Evolutionary conservation across 1,140 invertebrate genomes (phyloP).

Genomic region (Gonatopus flavifemur): DNA sequence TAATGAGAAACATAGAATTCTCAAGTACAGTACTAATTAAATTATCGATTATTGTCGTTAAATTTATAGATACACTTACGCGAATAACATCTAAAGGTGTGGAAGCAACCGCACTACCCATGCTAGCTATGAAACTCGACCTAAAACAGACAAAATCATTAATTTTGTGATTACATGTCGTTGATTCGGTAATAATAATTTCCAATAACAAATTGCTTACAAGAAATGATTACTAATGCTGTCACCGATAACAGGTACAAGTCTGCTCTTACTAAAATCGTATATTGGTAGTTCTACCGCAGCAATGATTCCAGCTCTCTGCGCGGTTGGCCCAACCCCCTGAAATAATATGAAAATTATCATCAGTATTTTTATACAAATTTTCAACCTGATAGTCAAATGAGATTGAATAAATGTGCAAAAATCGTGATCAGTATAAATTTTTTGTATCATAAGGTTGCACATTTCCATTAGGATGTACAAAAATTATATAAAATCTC

Average conservation of each 20-base stretch:
- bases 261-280: constrained; percentile 83
- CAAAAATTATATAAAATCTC: too few species aligned
- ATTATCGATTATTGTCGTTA: not conserved
- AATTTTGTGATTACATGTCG: constrained; percentile 14
- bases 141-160: constrained; percentile 63
- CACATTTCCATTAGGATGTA: too few species aligned
- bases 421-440: too few species aligned
- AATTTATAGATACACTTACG: constrained; percentile 62
- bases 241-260: constrained; percentile 75
- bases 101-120: constrained; percentile 89
- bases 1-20: constrained; percentile 40
- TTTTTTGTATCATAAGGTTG: too few species aligned
- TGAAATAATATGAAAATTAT: constrained; percentile 48
- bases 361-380: constrained; percentile 6
- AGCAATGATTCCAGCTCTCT: constrained; percentile 88
- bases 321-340: constrained; percentile 88
- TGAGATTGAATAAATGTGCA: too few species aligned
- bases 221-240: constrained; percentile 83
- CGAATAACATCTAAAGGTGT: constrained; percentile 94
- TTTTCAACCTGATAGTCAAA: too few species aligned
- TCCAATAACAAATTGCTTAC: constrained; percentile 62
- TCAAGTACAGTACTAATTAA: not conserved
- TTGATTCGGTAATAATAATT: not conserved
- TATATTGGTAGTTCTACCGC: constrained; percentile 93
- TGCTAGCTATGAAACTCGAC: constrained; percentile 88